Conservation (phyloP, 1,140 invertebrate species). For the Aphelinus certus region DNA sequence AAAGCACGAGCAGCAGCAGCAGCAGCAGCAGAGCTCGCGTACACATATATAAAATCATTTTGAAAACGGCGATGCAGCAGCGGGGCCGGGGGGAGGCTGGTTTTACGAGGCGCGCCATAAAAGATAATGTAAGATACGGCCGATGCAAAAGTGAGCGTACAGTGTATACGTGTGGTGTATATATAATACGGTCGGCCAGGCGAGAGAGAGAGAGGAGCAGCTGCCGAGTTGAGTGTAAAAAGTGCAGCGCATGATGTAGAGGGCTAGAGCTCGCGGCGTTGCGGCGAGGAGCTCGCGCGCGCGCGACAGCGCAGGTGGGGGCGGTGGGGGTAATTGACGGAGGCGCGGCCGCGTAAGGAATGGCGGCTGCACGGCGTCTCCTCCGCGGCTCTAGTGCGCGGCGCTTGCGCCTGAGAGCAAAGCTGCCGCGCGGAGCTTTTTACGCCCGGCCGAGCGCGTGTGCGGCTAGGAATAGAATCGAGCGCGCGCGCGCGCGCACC, state of each 20-base stretch:
- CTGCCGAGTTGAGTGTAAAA: too few species aligned
- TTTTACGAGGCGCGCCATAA: constrained; percentile 21
- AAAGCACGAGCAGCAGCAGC: background rate
- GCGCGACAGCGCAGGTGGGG: constrained; percentile 7
- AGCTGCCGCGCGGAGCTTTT: too few species aligned
- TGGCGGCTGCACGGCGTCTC: background rate
- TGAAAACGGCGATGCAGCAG: constrained; percentile 12
- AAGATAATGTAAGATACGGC: constrained; percentile 16
- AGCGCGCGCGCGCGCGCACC: background rate
- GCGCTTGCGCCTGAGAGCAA: too few species aligned
- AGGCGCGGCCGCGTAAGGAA: constrained; percentile 34
- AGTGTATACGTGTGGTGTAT: too few species aligned
- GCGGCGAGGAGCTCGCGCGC: background rate
- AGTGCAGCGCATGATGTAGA: background rate
- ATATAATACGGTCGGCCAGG: too few species aligned
- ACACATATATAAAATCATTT: constrained; percentile 24
- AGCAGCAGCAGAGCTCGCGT: too few species aligned
- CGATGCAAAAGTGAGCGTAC: too few species aligned
- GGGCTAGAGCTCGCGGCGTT: background rate
- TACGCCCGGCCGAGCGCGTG: too few species aligned
- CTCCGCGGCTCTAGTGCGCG: too few species aligned
- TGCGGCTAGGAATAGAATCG: background rate
- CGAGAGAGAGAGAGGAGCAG: background rate
- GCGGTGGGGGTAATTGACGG: constrained; percentile 32
- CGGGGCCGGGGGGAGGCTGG: constrained; percentile 1